Conservation (phyloP, 1,140 invertebrate species). For the Bacillus rossius region DNA sequence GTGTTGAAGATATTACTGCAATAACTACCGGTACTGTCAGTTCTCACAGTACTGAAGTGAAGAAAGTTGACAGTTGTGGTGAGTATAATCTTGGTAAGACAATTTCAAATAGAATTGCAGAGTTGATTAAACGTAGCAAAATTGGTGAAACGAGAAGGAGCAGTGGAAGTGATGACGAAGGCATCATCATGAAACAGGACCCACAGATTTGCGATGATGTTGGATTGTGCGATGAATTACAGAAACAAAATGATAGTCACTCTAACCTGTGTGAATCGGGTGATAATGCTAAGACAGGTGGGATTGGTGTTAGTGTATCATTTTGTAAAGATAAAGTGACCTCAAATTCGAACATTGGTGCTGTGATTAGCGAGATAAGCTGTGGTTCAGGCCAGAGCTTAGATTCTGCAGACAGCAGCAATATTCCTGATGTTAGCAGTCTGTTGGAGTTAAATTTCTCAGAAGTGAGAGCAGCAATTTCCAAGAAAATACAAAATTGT, state of each 20-base stretch:
- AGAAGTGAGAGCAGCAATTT: too few relatives aligned
- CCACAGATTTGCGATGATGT: neutral
- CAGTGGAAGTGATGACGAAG: neutral
- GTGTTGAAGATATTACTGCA: neutral
- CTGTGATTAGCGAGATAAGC: neutral
- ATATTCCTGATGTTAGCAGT: neutral
- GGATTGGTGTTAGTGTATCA: neutral
- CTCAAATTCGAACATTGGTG: neutral
- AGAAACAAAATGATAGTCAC: slow-evolving; percentile 6
- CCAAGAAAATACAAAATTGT: too few relatives aligned
- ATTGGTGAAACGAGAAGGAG: neutral
- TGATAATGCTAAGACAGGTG: neutral
- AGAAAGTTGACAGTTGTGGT: neutral
- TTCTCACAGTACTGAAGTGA: neutral
- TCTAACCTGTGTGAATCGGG: slow-evolving; percentile 3
- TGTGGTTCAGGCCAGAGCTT: neutral
- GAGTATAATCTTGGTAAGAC: slow-evolving; percentile 8
- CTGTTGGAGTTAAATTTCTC: too few relatives aligned
- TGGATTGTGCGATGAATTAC: neutral
- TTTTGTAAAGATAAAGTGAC: neutral
- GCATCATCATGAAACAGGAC: neutral
- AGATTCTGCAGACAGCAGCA: neutral
- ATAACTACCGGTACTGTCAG: neutral
- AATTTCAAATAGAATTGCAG: slow-evolving; percentile 10
- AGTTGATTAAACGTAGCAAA: slow-evolving; percentile 8